These are phyloP conservation scores for Dipus sagitta DNA, from an alignment of 2,797 vertebrate species.

Conservation along the genomic window DNA sequence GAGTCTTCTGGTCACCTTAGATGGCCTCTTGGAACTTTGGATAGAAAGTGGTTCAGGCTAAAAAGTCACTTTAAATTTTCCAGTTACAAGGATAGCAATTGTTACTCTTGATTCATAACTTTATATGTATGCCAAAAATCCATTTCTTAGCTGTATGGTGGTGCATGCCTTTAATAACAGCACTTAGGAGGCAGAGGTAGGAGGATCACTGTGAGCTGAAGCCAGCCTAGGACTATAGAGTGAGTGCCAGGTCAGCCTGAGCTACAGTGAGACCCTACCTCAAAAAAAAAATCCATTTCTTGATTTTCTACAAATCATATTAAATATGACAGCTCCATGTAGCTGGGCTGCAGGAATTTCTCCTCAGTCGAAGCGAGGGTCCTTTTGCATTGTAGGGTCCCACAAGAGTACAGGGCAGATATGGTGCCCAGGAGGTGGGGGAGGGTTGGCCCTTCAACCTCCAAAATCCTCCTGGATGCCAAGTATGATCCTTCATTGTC, in stretches of 20 bases:
- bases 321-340: neutral
- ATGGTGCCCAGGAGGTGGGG: neutral
- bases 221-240: too few species aligned
- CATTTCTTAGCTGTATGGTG: too few species aligned
- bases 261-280: too few species aligned
- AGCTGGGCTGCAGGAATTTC: neutral
- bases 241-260: too few species aligned
- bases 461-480: neutral
- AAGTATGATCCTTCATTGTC: neutral
- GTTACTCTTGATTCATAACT: neutral
- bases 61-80: neutral
- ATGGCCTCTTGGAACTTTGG: neutral
- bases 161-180: too few species aligned
- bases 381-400: neutral
- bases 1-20: neutral
- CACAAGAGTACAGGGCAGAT: neutral
- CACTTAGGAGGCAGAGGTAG: too few species aligned
- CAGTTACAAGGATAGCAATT: neutral
- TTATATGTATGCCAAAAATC: neutral
- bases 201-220: too few species aligned
- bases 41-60: neutral
- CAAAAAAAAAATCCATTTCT: neutral
- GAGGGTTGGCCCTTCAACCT: neutral
- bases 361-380: neutral
- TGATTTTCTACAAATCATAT: constrained; percentile 39